These are phyloP conservation scores for Bombylius major DNA, from an alignment of 2,888 invertebrate genomes.

Conservation along the genomic window DNA sequence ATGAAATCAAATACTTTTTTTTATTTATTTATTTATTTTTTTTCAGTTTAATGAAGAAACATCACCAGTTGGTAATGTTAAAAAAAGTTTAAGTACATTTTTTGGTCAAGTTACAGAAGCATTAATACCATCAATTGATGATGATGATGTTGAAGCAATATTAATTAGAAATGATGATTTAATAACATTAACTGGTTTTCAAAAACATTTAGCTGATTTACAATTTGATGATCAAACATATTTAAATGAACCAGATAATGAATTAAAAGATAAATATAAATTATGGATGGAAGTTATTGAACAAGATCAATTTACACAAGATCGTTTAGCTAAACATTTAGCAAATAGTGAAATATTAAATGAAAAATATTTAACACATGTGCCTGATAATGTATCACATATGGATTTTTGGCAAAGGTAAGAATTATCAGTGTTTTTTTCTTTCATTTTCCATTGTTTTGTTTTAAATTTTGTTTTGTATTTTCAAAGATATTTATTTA, in stretches of 20 bases:
- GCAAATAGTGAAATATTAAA: constrained; percentile 40
- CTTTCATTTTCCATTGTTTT: neutral
- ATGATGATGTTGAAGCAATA: constrained; percentile 58
- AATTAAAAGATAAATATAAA: constrained; percentile 41
- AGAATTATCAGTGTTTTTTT: neutral
- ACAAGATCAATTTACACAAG: constrained; percentile 41
- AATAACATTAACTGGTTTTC: constrained; percentile 47
- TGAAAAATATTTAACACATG: constrained; percentile 41
- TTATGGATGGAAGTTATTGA: constrained; percentile 46
- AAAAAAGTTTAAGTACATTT: constrained; percentile 57
- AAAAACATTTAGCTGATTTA: constrained; percentile 54
- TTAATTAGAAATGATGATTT: constrained; percentile 54
- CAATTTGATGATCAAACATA: constrained; percentile 63
- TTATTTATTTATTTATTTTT: too few species aligned
- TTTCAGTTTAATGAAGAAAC: constrained; percentile 53
- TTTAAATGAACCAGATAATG: constrained; percentile 50
- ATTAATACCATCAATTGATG: constrained; percentile 52
- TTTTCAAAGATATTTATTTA: constrained; percentile 53
- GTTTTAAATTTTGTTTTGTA: neutral
- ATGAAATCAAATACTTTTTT: too few species aligned
- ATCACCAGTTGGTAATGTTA: constrained; percentile 57
- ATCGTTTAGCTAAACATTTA: constrained; percentile 47
- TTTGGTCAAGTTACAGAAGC: constrained; percentile 59
- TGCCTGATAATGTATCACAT: constrained; percentile 57
- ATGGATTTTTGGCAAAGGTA: constrained; percentile 69